Percentiles rank a stretch among this genome's conserved stretches.
phyloP scores from a whole-genome alignment of 2,113 vertebrate species.

The Cnemophilus loriae region DNA sequence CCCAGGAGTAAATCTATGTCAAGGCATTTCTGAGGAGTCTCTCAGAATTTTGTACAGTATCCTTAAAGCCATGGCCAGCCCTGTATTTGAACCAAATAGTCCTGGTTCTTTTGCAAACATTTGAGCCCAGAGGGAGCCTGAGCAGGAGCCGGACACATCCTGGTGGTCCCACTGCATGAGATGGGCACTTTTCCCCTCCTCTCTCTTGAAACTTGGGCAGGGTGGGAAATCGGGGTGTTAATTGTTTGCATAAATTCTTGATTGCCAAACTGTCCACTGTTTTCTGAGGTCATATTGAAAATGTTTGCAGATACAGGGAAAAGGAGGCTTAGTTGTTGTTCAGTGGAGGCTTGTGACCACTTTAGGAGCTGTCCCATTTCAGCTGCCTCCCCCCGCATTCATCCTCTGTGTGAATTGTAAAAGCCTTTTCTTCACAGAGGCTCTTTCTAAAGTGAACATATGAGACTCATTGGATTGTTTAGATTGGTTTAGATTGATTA shows the following conservation, averaged over 20 bases:
- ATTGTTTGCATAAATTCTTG: neutral
- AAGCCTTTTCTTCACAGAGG: neutral
- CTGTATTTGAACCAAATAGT: neutral
- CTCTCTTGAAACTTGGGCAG: neutral
- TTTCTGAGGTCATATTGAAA: neutral
- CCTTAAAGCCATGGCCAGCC: neutral
- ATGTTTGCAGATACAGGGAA: neutral
- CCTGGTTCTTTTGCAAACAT: neutral
- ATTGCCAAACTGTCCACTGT: neutral
- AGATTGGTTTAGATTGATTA: slow-evolving; percentile 24
- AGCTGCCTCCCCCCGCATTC: neutral
- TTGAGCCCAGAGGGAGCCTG: neutral
- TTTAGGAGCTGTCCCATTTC: neutral
- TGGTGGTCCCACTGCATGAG: neutral
- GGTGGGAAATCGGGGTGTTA: neutral
- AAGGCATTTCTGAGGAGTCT: neutral
- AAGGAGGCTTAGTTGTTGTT: neutral
- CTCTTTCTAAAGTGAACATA: neutral
- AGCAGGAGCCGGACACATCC: neutral
- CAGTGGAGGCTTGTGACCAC: neutral
- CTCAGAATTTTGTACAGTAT: neutral
- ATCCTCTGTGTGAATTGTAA: neutral
- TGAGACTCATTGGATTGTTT: neutral
- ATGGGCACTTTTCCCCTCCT: neutral
- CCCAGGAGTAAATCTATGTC: neutral